Evolutionary conservation across 2,113 vertebrate genomes (phyloP).

Genomic region (Hiodon tergisus): DNA sequence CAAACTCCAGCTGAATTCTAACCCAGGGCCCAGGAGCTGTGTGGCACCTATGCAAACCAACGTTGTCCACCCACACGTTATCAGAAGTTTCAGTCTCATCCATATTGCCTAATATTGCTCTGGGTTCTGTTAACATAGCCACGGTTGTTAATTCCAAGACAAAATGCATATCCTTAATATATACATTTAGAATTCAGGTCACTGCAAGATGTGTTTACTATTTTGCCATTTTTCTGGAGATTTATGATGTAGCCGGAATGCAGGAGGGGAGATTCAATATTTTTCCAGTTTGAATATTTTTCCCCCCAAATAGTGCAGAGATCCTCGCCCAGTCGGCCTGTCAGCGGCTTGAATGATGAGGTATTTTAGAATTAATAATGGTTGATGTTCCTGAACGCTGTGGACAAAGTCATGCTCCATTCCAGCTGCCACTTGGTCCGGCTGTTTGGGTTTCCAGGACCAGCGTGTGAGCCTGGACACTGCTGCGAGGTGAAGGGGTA

Average conservation of each 20-base stretch:
- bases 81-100: no score
- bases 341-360: conserved; percentile 8
- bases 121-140: no score
- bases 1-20: no score
- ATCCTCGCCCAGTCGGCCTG: not conserved
- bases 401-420: not conserved
- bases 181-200: not conserved
- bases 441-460: not conserved
- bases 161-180: not conserved
- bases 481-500: not conserved
- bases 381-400: not conserved
- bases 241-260: conserved; percentile 1
- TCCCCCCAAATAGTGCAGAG: conserved; percentile 1
- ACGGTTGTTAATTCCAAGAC: no score
- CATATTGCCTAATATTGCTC: no score
- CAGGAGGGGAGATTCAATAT: not conserved
- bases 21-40: no score
- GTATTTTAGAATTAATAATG: conserved; percentile 17
- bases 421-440: conserved; percentile 9
- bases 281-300: conserved; percentile 16
- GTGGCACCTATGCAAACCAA: no score
- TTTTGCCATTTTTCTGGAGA: conserved; percentile 2
- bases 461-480: not conserved
- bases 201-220: conserved; percentile 4
- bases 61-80: no score